A percentile compares a stretch with the other conserved stretches of the same genome.
Conservation (phyloP, 2,888 invertebrate genomes). For the Dilophus febrilis region DNA sequence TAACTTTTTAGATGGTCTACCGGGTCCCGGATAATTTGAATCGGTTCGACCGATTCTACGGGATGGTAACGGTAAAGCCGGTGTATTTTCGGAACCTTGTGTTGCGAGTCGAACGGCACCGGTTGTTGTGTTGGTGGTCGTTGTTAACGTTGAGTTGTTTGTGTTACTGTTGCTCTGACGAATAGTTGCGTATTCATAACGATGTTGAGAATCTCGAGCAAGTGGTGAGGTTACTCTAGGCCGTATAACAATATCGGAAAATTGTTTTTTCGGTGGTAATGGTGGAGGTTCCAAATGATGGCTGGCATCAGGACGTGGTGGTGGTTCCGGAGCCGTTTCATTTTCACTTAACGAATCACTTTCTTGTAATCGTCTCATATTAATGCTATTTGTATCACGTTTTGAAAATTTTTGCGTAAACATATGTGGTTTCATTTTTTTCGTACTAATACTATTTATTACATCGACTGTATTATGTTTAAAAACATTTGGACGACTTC, state of each 20-base stretch:
- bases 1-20: constrained; percentile 33
- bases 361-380: constrained; percentile 29
- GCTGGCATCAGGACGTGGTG: constrained; percentile 27
- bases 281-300: constrained; percentile 51
- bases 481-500: constrained; percentile 17
- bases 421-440: constrained; percentile 29
- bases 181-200: constrained; percentile 23
- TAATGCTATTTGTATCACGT: constrained; percentile 28
- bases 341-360: constrained; percentile 31
- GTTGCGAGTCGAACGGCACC: neutral
- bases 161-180: neutral
- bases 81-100: constrained; percentile 25
- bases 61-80: constrained; percentile 44
- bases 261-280: constrained; percentile 51
- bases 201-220: constrained; percentile 13
- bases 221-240: constrained; percentile 15
- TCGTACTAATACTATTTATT: constrained; percentile 29
- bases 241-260: constrained; percentile 37
- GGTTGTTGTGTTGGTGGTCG: neutral
- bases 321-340: constrained; percentile 29
- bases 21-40: constrained; percentile 31
- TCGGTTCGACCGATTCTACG: constrained; percentile 33
- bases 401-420: constrained; percentile 28
- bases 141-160: neutral
- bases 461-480: constrained; percentile 32